Evolutionary conservation across 2,113 vertebrate genomes (phyloP).

Genomic region (Nesogale talazaci): DNA sequence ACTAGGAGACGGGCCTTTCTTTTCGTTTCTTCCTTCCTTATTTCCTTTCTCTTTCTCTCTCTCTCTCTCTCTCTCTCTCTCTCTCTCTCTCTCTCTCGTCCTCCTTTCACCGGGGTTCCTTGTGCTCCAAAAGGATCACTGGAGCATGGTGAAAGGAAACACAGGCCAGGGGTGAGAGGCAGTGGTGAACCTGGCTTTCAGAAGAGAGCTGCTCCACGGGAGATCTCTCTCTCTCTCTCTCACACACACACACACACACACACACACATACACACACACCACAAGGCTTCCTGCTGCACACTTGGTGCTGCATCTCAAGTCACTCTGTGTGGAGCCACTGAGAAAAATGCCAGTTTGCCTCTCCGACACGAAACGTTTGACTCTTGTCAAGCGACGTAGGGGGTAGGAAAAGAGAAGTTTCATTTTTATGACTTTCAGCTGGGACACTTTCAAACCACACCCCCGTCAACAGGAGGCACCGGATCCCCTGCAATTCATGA

Average conservation of each 20-base stretch:
- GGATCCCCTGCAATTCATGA: neutral
- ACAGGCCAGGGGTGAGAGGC: too few relatives aligned
- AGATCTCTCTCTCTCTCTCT: too few relatives aligned
- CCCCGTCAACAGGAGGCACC: neutral
- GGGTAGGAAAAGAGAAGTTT: constrained; percentile 41
- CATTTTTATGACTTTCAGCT: constrained; percentile 45
- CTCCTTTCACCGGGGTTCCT: constrained; percentile 31
- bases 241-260: too few relatives aligned
- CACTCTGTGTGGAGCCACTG: neutral
- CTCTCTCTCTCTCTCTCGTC: too few relatives aligned
- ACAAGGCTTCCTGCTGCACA: constrained; percentile 55
- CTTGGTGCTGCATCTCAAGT: constrained; percentile 16
- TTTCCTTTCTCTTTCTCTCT: too few relatives aligned
- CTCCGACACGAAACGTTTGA: constrained; percentile 35
- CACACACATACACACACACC: neutral
- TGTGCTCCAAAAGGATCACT: constrained; percentile 51
- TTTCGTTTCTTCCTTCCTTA: too few relatives aligned
- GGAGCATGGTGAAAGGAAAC: constrained; percentile 52
- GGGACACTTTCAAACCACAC: neutral
- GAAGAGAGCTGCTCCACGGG: constrained; percentile 52
- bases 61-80: too few relatives aligned
- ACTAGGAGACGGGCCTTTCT: constrained; percentile 43
- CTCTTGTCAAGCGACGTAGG: constrained; percentile 39
- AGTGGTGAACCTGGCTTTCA: constrained; percentile 54
- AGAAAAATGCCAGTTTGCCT: constrained; percentile 55